Conservation (phyloP, 2,797 vertebrate genomes). For the Odontamblyopus lacepedii region DNA sequence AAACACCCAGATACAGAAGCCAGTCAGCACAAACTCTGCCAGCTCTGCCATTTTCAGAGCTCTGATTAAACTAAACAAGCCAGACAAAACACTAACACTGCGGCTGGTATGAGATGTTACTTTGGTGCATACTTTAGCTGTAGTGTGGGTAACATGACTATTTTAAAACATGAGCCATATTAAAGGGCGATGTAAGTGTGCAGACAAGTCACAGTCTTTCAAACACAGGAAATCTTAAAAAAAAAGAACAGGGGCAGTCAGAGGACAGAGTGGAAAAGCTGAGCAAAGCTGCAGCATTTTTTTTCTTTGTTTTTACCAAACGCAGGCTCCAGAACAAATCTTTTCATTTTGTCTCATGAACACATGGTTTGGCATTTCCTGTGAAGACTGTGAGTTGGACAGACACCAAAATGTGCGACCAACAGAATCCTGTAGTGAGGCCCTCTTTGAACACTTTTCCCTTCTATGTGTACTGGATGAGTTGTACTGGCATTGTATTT, state of each 20-base stretch:
- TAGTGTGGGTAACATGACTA: slow-evolving; percentile 13
- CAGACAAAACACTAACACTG: slow-evolving; percentile 16
- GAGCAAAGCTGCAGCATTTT: slow-evolving; percentile 33
- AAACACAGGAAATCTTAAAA: slow-evolving; percentile 38
- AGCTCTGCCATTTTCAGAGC: slow-evolving; percentile 44
- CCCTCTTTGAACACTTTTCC: slow-evolving; percentile 34
- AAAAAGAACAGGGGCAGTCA: slow-evolving; percentile 20
- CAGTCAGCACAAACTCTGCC: slow-evolving; percentile 37
- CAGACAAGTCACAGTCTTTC: slow-evolving; percentile 15
- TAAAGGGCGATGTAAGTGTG: slow-evolving; percentile 23
- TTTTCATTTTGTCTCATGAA: slow-evolving; percentile 22
- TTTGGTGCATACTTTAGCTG: slow-evolving; percentile 7
- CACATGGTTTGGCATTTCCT: slow-evolving; percentile 66
- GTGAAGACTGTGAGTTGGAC: slow-evolving; percentile 55
- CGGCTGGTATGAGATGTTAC: slow-evolving; percentile 24
- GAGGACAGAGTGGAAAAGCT: slow-evolving; percentile 31
- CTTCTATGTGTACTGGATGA: slow-evolving; percentile 3
- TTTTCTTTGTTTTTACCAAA: slow-evolving; percentile 41
- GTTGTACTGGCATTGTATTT: not conserved
- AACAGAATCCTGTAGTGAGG: slow-evolving; percentile 51
- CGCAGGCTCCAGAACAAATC: slow-evolving; percentile 21
- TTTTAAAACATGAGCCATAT: slow-evolving; percentile 9
- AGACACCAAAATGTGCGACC: slow-evolving; percentile 35
- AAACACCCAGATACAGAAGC: slow-evolving; percentile 36
- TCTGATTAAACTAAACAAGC: slow-evolving; percentile 39